Percentiles rank a stretch among this genome's conserved stretches.
These are phyloP conservation scores for Darevskia mixta DNA, from an alignment of 2,797 vertebrate genomes.

Conservation along the genomic window DNA sequence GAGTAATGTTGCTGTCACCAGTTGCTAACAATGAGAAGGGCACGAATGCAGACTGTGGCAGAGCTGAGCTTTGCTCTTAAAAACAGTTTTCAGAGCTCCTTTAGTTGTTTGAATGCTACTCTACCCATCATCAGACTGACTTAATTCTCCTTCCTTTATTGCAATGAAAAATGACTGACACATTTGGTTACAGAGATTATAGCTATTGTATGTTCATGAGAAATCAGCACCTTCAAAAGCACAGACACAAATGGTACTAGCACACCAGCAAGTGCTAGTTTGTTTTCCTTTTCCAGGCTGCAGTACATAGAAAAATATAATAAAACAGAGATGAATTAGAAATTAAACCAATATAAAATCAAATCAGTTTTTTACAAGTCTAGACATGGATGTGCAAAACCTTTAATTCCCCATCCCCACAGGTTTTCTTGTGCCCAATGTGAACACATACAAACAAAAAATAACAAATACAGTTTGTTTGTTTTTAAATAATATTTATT, in stretches of 20 bases:
- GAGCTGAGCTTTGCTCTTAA: slow-evolving; percentile 64
- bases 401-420: not conserved
- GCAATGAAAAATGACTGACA: slow-evolving; percentile 65
- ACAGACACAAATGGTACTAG: not conserved
- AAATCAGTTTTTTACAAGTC: not conserved
- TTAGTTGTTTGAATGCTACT: slow-evolving; percentile 65
- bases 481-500: too few relatives aligned
- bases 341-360: not conserved
- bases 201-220: slow-evolving; percentile 33
- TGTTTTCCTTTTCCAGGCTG: slow-evolving; percentile 27
- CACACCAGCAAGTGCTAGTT: not conserved
- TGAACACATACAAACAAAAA: not conserved
- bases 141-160: slow-evolving; percentile 59
- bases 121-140: slow-evolving; percentile 41
- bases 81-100: slow-evolving; percentile 67
- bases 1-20: slow-evolving; percentile 60
- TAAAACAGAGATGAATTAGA: slow-evolving; percentile 2
- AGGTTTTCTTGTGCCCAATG: not conserved
- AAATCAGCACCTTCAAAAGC: slow-evolving; percentile 36
- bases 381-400: not conserved
- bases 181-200: slow-evolving; percentile 71
- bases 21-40: slow-evolving; percentile 63
- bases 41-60: slow-evolving; percentile 50
- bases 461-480: not conserved
- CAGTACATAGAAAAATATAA: slow-evolving; percentile 33